Percentiles rank a stretch among this genome's conserved stretches.
These are phyloP conservation scores for Amazona finschi DNA, from an alignment of 2,797 vertebrate genomes.

Conservation along the genomic window DNA sequence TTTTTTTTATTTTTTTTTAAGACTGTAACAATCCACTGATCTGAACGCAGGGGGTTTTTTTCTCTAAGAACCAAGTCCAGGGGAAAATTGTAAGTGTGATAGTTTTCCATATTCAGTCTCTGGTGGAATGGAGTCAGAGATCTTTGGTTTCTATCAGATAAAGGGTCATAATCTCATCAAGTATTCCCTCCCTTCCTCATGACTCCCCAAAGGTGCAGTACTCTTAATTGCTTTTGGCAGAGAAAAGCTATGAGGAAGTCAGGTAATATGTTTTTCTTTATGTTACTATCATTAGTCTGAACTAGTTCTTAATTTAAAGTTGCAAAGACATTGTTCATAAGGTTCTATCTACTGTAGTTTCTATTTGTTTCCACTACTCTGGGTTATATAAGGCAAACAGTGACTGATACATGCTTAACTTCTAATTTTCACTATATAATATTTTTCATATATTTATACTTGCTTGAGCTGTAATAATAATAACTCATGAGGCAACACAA, in stretches of 20 bases:
- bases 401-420: neutral
- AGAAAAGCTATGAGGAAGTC: constrained; percentile 50
- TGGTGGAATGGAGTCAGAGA: neutral
- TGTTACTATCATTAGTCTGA: constrained; percentile 25
- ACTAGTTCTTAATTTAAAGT: constrained; percentile 17
- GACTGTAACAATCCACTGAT: neutral
- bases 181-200: constrained; percentile 47
- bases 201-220: constrained; percentile 13
- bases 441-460: neutral
- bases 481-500: rapidly evolving
- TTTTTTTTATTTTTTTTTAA: neutral
- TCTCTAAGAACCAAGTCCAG: neutral
- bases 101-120: neutral
- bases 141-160: constrained; percentile 22
- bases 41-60: neutral
- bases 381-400: neutral
- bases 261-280: constrained; percentile 13
- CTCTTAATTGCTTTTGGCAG: constrained; percentile 52
- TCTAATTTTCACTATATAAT: neutral
- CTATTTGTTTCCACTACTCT: neutral
- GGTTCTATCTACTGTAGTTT: neutral
- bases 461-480: neutral
- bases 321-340: neutral
- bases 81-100: neutral
- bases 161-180: neutral